Evolutionary conservation across 2,797 vertebrate species (phyloP).

Genomic region (Cuculus canorus): DNA sequence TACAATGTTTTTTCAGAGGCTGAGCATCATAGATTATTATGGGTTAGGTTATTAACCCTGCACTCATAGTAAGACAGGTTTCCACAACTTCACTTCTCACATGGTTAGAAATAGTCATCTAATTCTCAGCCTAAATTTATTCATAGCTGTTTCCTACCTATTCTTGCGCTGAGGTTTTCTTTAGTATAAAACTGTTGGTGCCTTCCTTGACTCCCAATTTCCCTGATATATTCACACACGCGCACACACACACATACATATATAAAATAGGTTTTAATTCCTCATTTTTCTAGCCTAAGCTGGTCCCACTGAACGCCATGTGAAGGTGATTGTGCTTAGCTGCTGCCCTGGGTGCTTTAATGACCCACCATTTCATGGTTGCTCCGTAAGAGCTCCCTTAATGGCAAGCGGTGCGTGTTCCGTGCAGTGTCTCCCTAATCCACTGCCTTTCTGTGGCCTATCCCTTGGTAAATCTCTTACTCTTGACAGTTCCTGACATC

Average conservation of each 20-base stretch:
- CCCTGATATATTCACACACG: neutral
- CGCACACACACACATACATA: no score
- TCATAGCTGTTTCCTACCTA: neutral
- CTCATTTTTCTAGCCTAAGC: neutral
- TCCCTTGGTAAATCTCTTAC: neutral
- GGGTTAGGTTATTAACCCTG: neutral
- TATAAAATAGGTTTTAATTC: neutral
- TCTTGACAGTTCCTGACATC: slow-evolving; percentile 45
- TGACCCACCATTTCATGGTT: neutral
- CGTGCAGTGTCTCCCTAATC: neutral
- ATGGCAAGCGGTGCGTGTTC: neutral
- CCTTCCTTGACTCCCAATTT: neutral
- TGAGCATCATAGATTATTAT: neutral
- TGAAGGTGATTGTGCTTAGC: neutral
- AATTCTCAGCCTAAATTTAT: neutral
- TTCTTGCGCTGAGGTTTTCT: neutral
- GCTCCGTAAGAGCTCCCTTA: neutral
- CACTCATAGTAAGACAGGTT: neutral
- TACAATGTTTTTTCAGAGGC: neutral
- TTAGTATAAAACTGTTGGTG: neutral
- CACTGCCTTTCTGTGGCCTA: neutral
- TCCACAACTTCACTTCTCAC: neutral
- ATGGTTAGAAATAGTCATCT: neutral
- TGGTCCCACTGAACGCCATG: neutral
- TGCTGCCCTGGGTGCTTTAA: neutral